phyloP scores from a whole-genome alignment of 1,140 invertebrate genomes.

The Heterodera carotae region DNA sequence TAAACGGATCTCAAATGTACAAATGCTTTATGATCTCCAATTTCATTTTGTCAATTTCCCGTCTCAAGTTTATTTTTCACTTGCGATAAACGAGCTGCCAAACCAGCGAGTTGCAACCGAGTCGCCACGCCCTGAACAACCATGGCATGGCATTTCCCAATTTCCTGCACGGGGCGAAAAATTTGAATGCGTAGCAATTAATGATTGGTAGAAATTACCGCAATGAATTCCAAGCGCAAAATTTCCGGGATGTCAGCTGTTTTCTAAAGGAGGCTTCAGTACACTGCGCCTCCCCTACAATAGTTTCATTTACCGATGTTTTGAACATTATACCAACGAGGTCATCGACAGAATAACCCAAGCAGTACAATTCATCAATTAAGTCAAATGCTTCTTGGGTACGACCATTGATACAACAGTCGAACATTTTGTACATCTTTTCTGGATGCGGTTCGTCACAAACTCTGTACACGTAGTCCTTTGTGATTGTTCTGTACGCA shows the following conservation, averaged over 20 bases:
- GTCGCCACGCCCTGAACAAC: constrained; percentile 37
- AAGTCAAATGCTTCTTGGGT: constrained; percentile 39
- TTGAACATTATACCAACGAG: constrained; percentile 38
- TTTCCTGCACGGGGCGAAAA: constrained; percentile 27
- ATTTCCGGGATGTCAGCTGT: constrained; percentile 37
- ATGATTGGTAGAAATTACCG: constrained; percentile 9
- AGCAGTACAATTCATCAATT: constrained; percentile 39
- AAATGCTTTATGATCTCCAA: too few species aligned
- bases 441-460: constrained; percentile 98
- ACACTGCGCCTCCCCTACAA: background rate
- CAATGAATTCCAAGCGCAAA: constrained; percentile 41
- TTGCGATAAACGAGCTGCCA: constrained; percentile 34
- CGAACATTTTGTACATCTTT: constrained; percentile 86
- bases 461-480: constrained; percentile 98
- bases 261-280: constrained; percentile 23
- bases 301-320: constrained; percentile 10
- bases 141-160: constrained; percentile 42
- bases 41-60: background rate
- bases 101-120: constrained; percentile 38
- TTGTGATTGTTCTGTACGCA: constrained; percentile 87
- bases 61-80: constrained; percentile 26
- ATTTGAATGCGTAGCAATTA: background rate
- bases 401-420: constrained; percentile 75
- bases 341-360: constrained; percentile 44
- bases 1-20: too few species aligned